Conservation (phyloP, 2,888 invertebrate genomes). For the Pollenia labialis region DNA sequence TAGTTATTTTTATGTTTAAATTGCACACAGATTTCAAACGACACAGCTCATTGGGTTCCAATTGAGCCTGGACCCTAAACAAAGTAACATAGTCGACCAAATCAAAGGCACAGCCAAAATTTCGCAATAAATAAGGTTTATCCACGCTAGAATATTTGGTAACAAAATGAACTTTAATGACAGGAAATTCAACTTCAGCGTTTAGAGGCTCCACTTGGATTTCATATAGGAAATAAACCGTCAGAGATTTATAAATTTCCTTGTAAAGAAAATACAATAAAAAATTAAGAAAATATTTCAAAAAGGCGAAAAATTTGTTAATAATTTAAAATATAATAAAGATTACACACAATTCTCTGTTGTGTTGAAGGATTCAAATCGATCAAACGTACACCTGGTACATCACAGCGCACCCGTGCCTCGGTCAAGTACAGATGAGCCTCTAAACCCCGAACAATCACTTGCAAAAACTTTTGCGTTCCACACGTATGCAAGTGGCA, state of each 20-base stretch:
- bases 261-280: constrained; percentile 79
- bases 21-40: constrained; percentile 95
- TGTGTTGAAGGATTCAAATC: constrained; percentile 88
- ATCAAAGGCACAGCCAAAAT: constrained; percentile 90
- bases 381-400: constrained; percentile 86
- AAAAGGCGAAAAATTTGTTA: background rate
- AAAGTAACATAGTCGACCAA: constrained; percentile 93
- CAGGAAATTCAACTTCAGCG: constrained; percentile 85
- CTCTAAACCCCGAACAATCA: constrained; percentile 88
- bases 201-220: constrained; percentile 87
- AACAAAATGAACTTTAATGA: constrained; percentile 88
- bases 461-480: constrained; percentile 93
- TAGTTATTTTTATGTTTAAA: constrained; percentile 89
- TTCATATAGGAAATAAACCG: constrained; percentile 94
- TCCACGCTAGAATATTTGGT: constrained; percentile 85
- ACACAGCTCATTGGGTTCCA: constrained; percentile 94
- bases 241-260: constrained; percentile 90
- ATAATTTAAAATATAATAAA: background rate
- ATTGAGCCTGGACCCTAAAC: constrained; percentile 88
- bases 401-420: constrained; percentile 86
- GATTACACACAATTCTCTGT: constrained; percentile 85
- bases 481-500: constrained; percentile 94
- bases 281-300: constrained; percentile 7
- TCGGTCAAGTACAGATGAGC: constrained; percentile 85
- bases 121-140: constrained; percentile 81